These are phyloP conservation scores for Mus pahari DNA, from an alignment of 2,113 vertebrate species.

Conservation along the genomic window DNA sequence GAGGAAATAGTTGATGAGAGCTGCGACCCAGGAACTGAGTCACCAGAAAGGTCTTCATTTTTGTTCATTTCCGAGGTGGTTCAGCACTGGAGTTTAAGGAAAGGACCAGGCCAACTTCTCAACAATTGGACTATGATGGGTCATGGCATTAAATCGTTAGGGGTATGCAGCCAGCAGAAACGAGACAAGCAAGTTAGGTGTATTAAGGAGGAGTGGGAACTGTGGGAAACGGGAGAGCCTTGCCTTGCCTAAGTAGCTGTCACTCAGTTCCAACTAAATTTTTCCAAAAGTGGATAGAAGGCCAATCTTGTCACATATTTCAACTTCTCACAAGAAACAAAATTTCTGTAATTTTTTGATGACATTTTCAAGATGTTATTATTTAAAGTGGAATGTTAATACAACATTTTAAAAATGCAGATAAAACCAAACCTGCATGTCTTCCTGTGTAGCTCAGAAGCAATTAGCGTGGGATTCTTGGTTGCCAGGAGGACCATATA, in stretches of 20 bases:
- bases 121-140: neutral
- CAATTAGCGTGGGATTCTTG: neutral
- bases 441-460: neutral
- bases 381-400: neutral
- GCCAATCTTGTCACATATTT: neutral
- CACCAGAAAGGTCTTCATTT: slow-evolving; percentile 26
- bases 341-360: neutral
- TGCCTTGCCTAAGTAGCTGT: neutral
- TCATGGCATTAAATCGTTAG: neutral
- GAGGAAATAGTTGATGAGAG: neutral
- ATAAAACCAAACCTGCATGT: neutral
- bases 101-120: neutral
- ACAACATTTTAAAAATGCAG: neutral
- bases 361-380: slow-evolving; percentile 40
- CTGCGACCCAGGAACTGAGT: neutral
- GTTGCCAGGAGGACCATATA: neutral
- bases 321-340: neutral
- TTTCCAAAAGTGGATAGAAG: neutral
- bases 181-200: neutral
- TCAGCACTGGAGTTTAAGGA: neutral
- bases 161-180: neutral
- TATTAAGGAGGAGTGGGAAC: neutral
- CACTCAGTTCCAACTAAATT: neutral
- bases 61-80: neutral
- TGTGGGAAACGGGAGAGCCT: neutral